Evolutionary conservation across 2,888 invertebrate species (phyloP).

Genomic region (Dione vanillae): DNA sequence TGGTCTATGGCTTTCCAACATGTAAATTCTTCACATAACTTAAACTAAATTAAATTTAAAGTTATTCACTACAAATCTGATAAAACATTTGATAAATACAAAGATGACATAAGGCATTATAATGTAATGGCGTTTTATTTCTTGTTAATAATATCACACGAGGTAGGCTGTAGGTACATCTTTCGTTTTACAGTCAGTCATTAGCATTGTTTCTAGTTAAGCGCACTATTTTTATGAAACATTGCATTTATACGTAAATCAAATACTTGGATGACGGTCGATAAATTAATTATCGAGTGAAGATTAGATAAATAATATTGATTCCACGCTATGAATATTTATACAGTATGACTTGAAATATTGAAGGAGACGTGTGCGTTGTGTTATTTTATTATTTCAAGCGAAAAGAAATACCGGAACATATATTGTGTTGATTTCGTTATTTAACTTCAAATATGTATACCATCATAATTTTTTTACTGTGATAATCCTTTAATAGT

Average conservation of each 20-base stretch:
- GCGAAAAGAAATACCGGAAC: background rate
- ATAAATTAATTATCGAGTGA: conserved; percentile 61
- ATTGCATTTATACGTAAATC: conserved; percentile 55
- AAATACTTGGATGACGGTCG: conserved; percentile 51
- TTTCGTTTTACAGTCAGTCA: background rate
- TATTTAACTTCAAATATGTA: conserved; percentile 23
- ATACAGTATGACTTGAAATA: conserved; percentile 59
- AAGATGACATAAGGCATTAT: no score
- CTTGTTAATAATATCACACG: background rate
- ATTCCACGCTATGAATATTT: conserved; percentile 57
- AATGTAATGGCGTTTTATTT: background rate
- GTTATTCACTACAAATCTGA: no score
- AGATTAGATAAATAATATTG: conserved; percentile 67
- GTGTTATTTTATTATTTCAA: conserved; percentile 22
- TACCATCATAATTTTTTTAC: conserved; percentile 10
- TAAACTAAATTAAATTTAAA: no score
- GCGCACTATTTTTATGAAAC: conserved; percentile 48
- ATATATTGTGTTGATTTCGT: background rate
- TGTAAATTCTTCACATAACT: no score
- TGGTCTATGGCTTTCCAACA: no score
- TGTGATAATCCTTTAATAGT: background rate
- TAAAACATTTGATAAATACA: no score
- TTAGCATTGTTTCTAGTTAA: conserved; percentile 26
- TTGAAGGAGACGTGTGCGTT: conserved; percentile 46
- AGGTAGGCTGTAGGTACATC: background rate